Conservation (phyloP, 1,140 invertebrate genomes). For the Lepidurus couesii region DNA sequence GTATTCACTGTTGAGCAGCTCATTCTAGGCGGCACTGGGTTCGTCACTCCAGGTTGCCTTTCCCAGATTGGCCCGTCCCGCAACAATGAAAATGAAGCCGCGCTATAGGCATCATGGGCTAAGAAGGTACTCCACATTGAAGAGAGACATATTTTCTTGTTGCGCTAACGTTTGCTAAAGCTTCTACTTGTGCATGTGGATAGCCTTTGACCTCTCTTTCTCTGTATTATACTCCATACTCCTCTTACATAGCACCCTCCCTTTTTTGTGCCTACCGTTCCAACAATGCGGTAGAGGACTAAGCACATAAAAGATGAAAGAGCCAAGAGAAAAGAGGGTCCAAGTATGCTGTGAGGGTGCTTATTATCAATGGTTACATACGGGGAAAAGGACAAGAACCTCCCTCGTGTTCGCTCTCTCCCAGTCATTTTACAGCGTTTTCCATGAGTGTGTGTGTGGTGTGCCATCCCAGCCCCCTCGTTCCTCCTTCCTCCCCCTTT, state of each 20-base stretch:
- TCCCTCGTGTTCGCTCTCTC: not conserved
- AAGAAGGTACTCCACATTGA: too few relatives aligned
- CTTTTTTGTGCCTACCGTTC: not conserved
- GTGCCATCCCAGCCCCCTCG: too few relatives aligned
- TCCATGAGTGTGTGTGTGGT: too few relatives aligned
- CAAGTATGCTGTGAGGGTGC: not conserved
- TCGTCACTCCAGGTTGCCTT: too few relatives aligned
- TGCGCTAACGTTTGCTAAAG: not conserved
- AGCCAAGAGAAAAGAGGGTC: not conserved
- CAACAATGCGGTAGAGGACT: constrained; percentile 9
- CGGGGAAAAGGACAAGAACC: constrained; percentile 4
- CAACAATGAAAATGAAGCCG: too few relatives aligned
- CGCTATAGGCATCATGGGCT: too few relatives aligned
- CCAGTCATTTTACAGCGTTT: not conserved
- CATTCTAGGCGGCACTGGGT: too few relatives aligned
- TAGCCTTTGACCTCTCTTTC: constrained; percentile 9
- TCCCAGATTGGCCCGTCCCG: too few relatives aligned
- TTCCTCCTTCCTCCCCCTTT: not conserved
- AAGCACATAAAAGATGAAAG: not conserved
- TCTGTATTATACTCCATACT: not conserved
- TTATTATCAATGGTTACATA: constrained; percentile 20
- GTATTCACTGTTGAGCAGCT: too few relatives aligned
- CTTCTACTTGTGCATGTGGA: not conserved
- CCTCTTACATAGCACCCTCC: not conserved
- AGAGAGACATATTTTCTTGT: not conserved